These are phyloP conservation scores for Onychomys leucogaster DNA, from an alignment of 2,797 vertebrate species.

Conservation along the genomic window DNA sequence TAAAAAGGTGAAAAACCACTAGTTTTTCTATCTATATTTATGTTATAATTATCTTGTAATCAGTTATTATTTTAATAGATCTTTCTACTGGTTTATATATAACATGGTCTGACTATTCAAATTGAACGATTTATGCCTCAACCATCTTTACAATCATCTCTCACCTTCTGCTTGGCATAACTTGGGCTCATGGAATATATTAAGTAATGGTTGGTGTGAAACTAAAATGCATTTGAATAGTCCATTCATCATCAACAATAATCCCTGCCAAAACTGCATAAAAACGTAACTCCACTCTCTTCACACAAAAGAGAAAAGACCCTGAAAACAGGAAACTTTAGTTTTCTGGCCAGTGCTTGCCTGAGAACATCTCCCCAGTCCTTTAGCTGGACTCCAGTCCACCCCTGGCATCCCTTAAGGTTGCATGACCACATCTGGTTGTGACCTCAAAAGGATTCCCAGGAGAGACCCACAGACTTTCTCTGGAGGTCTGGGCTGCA, in stretches of 20 bases:
- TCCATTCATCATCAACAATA: neutral
- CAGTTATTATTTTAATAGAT: neutral
- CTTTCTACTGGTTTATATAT: neutral
- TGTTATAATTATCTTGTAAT: neutral
- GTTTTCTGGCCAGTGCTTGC: neutral
- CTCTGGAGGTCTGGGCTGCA: neutral
- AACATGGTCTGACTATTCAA: neutral
- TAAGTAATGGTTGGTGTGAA: neutral
- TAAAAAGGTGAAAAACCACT: neutral
- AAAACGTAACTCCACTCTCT: accelerated
- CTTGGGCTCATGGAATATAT: neutral
- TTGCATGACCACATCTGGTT: neutral
- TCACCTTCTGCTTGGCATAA: neutral
- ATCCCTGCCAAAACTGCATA: neutral
- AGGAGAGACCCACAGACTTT: neutral
- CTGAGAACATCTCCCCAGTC: neutral
- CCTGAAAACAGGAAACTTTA: neutral
- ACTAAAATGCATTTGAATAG: neutral
- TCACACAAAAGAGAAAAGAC: neutral
- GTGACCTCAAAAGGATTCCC: neutral
- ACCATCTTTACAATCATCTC: neutral
- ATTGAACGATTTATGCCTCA: neutral
- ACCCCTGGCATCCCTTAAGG: neutral
- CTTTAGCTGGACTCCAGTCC: too few relatives aligned
- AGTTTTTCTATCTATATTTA: neutral